Percentiles rank a stretch among this genome's conserved stretches.
phyloP scores from a whole-genome alignment of 2,797 vertebrate species.

The Sebastes vulpes region DNA sequence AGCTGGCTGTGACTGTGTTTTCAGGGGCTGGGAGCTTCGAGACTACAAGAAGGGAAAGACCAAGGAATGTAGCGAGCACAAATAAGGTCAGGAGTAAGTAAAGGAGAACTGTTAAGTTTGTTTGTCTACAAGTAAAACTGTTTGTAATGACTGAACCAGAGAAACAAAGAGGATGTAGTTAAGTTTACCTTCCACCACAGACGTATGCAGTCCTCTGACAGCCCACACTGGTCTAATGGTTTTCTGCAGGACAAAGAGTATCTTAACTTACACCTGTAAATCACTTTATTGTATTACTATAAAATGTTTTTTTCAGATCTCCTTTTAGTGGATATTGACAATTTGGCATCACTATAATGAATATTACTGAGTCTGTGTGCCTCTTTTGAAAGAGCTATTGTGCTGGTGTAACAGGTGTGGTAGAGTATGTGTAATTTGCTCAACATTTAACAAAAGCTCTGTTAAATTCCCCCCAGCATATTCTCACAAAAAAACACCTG shows the following conservation, averaged over 20 bases:
- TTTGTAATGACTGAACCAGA: neutral
- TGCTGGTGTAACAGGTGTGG: constrained; percentile 11
- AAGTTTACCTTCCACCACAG: constrained; percentile 71
- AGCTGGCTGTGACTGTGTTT: constrained; percentile 89
- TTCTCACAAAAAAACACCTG: neutral
- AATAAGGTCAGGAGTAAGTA: neutral
- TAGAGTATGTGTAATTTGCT: neutral
- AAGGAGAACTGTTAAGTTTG: neutral
- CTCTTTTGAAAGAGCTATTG: constrained; percentile 23
- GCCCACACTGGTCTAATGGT: constrained; percentile 43
- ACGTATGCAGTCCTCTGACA: constrained; percentile 62
- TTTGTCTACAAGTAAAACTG: neutral
- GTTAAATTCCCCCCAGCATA: neutral
- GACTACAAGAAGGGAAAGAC: constrained; percentile 63
- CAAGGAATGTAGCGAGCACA: neutral
- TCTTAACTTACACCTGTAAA: neutral
- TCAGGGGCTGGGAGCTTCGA: constrained; percentile 69
- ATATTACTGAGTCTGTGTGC: neutral
- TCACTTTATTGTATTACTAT: neutral
- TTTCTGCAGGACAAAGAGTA: constrained; percentile 59
- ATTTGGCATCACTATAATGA: neutral
- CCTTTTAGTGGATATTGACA: neutral
- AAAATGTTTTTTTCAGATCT: neutral
- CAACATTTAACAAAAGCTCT: neutral
- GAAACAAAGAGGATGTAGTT: neutral